Conservation (phyloP, 2,888 invertebrate species). For the Apamea monoglypha region DNA sequence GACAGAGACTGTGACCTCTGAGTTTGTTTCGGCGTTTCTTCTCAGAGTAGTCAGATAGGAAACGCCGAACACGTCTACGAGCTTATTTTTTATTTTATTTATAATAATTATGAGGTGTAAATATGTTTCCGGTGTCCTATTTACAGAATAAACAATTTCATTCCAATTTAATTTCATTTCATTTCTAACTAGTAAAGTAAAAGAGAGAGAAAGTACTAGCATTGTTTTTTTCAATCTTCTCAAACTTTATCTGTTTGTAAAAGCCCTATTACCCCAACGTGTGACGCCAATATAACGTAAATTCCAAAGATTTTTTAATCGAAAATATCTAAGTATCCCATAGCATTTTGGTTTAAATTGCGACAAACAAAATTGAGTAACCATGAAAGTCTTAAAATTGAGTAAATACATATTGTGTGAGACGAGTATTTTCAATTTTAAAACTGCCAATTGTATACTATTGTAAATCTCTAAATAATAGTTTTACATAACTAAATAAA, state of each 20-base stretch:
- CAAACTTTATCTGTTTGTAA: not conserved
- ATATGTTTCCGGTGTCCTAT: no score
- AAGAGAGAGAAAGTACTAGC: not conserved
- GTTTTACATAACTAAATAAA: constrained; percentile 44
- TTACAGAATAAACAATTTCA: no score
- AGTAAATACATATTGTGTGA: not conserved
- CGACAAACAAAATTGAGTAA: not conserved
- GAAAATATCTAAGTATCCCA: not conserved
- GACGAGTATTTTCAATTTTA: not conserved
- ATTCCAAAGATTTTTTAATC: not conserved
- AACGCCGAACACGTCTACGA: no score
- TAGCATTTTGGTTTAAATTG: not conserved
- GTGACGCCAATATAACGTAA: not conserved
- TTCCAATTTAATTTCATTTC: no score
- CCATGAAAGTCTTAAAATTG: not conserved
- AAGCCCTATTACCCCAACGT: no score
- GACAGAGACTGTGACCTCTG: no score
- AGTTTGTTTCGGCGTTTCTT: no score
- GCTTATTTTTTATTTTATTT: no score
- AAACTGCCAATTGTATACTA: not conserved
- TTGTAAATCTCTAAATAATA: constrained; percentile 24
- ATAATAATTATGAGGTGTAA: no score
- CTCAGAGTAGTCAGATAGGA: no score
- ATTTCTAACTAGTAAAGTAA: not conserved
- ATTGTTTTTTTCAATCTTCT: not conserved